Evolutionary conservation across 2,797 vertebrate species (phyloP).

Genomic region (Danio choprae): DNA sequence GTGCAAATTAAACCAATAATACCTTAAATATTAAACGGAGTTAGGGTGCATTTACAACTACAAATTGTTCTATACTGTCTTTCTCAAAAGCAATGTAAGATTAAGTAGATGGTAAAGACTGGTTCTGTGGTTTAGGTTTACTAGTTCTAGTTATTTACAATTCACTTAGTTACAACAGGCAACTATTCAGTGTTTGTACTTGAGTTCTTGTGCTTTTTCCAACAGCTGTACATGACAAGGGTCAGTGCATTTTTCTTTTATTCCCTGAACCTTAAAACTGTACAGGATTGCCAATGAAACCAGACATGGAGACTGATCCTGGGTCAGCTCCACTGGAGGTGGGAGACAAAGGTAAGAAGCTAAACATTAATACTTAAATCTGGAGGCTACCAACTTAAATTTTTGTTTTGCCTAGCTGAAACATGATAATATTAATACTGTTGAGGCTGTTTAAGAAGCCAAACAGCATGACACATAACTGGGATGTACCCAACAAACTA

Average conservation of each 20-base stretch:
- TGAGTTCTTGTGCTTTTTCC: neutral
- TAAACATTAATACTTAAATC: neutral
- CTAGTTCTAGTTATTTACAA: too few relatives aligned
- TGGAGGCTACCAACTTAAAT: neutral
- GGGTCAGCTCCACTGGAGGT: slow-evolving; percentile 67
- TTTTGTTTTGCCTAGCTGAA: neutral
- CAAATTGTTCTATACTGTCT: neutral
- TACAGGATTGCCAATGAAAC: slow-evolving; percentile 66
- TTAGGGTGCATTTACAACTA: neutral
- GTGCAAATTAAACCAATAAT: neutral
- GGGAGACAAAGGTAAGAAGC: slow-evolving; percentile 74
- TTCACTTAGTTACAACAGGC: neutral
- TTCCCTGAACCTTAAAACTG: slow-evolving; percentile 28
- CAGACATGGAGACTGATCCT: slow-evolving; percentile 70
- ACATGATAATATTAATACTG: neutral
- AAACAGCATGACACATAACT: neutral
- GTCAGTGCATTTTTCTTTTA: slow-evolving; percentile 1
- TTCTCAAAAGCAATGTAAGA: neutral
- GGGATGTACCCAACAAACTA: neutral
- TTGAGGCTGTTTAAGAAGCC: neutral
- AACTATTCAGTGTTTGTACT: neutral
- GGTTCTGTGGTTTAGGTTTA: slow-evolving; percentile 13
- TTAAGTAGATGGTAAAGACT: neutral
- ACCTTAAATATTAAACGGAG: neutral
- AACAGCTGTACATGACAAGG: slow-evolving; percentile 1